Evolutionary conservation across 1,140 invertebrate genomes (phyloP), one percentile per base, ranked within the genome.

Genomic region (Ditylenchus dipsaci): DNA sequence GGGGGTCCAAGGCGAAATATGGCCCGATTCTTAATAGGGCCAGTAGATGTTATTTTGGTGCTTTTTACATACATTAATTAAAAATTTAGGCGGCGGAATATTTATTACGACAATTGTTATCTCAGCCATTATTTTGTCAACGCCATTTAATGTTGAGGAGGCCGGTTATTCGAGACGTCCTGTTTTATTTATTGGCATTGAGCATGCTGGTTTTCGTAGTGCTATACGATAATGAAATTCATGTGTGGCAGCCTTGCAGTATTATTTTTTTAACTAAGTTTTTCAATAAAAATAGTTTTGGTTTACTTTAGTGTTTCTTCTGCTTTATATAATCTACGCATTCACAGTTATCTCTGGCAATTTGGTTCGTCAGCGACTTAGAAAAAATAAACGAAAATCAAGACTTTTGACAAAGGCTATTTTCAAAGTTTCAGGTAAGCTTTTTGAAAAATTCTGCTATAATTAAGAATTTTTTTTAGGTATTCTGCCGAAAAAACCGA

Each of bases 61-160:
- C n/a, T n/a, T n/a, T n/a, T n/a, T n/a, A n/a, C n/a, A 38, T 11
- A 3, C 33, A 38, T 5, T 21, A 53, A 53, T 53, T 53, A 53
- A 26, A 61, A 26, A 73, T 78, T 56, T 85, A 85, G 88, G 88
- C 53, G 88, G 88, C 42, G 89, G 88, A 63, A 86, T 89, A 58
- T 90, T 90, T 82, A 88, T 90, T 3, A 89, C 88, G 8, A 85
- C 87, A 0, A 83, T 89, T 1, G 88, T 90, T 21, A 86, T 86
- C 7, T 89, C 88, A 1, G 82, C 86, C 7, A 86, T 90, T 1
- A 85, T 87, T 23, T 72, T 88, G 13, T 79, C 84, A 45, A 79
- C 84, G 13, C 88, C 89, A 0, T 90, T 90, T 80, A 83, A 86
- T 59, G 78, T 87, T 86, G 80, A 73, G 87, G 70, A 82, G 87